These are phyloP conservation scores for Xiphydria camelus DNA, from an alignment of 2,888 invertebrate genomes.

Conservation along the genomic window DNA sequence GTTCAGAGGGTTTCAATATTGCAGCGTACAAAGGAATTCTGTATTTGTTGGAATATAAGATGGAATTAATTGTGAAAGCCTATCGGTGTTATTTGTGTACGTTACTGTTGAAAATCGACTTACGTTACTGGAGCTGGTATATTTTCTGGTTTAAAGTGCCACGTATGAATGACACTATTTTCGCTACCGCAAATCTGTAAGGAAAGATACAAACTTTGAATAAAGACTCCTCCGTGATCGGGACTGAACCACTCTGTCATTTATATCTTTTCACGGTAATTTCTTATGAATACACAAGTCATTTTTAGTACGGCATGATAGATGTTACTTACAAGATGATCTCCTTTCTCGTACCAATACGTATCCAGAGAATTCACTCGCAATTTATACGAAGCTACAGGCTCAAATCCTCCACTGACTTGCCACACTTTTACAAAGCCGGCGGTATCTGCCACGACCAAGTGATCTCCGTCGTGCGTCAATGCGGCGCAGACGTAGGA, in stretches of 20 bases:
- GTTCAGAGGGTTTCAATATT: constrained; percentile 33
- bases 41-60: too few relatives aligned
- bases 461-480: constrained; percentile 56
- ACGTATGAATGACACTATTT: constrained; percentile 42
- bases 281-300: too few relatives aligned
- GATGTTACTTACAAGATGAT: constrained; percentile 40
- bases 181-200: constrained; percentile 47
- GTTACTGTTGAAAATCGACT: not conserved
- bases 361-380: constrained; percentile 48
- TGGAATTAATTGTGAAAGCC: too few relatives aligned
- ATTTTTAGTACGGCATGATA: too few relatives aligned
- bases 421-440: constrained; percentile 57
- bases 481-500: constrained; percentile 52
- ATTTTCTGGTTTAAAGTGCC: constrained; percentile 40
- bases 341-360: constrained; percentile 42
- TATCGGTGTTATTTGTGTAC: too few relatives aligned
- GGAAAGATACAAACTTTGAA: not conserved
- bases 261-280: too few relatives aligned
- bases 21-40: constrained; percentile 48
- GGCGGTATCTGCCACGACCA: constrained; percentile 55
- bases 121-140: constrained; percentile 32
- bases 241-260: too few relatives aligned
- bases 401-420: constrained; percentile 34
- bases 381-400: constrained; percentile 43
- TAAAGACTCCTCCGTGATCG: too few relatives aligned